Percentiles rank a stretch among this genome's conserved stretches.
Evolutionary conservation across 2,888 invertebrate genomes (phyloP).

Genomic region (Drosophila quasianomalipes): DNA sequence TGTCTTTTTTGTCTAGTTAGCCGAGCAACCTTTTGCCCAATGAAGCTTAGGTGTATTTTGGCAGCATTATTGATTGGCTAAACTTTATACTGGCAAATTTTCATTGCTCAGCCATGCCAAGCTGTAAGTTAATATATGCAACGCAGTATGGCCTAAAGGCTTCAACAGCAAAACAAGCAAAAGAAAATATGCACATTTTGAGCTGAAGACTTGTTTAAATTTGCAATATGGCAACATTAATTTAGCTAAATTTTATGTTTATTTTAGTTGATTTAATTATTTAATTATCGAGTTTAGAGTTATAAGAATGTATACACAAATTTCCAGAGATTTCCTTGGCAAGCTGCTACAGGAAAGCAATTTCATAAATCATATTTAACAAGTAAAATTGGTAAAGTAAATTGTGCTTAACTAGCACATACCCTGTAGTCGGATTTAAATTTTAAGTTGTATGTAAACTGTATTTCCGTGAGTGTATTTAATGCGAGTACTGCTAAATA

Average conservation of each 20-base stretch:
- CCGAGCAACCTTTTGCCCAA: conserved; percentile 16
- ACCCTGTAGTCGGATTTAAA: background rate
- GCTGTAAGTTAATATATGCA: conserved; percentile 25
- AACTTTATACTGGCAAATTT: conserved; percentile 30
- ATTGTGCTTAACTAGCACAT: background rate
- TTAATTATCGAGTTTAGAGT: conserved; percentile 8
- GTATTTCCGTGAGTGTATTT: background rate
- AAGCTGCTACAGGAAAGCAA: background rate
- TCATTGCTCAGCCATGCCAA: conserved; percentile 9
- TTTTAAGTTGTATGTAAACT: background rate
- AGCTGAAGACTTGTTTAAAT: background rate
- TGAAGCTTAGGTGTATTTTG: conserved; percentile 21
- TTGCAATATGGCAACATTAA: background rate
- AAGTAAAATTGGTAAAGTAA: background rate
- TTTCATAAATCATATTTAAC: conserved; percentile 26
- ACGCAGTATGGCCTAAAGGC: conserved; percentile 13
- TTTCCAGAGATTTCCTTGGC: background rate
- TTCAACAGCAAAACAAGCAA: conserved; percentile 7
- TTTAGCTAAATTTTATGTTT: background rate
- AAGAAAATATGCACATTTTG: background rate
- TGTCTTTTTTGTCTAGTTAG: conserved; percentile 43
- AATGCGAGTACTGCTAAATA: background rate
- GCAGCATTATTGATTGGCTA: conserved; percentile 36
- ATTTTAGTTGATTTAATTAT: conserved; percentile 9
- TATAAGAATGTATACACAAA: background rate